Conservation (phyloP, 2,113 vertebrate genomes). For the Dicaeum eximium region DNA sequence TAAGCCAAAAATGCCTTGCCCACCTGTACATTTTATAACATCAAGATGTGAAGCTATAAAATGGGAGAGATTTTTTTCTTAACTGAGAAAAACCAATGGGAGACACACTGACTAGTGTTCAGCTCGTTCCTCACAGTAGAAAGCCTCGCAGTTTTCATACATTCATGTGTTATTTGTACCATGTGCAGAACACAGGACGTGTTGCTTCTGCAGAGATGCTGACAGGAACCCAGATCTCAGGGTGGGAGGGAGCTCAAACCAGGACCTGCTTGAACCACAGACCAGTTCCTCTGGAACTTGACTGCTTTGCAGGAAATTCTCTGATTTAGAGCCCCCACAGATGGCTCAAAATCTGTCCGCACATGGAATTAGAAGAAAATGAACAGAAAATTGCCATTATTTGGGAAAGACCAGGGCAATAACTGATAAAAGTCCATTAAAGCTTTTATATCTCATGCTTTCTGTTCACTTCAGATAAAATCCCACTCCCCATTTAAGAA, state of each 20-base stretch:
- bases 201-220: neutral
- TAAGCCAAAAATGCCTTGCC: neutral
- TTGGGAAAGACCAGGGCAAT: neutral
- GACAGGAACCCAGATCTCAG: neutral
- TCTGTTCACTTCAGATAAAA: neutral
- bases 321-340: neutral
- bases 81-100: neutral
- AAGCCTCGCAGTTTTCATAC: neutral
- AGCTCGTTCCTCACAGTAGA: neutral
- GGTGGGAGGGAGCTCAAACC: neutral
- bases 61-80: neutral
- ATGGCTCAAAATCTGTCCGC: conserved; percentile 15
- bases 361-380: conserved; percentile 3
- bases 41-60: neutral
- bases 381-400: conserved; percentile 7
- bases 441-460: neutral
- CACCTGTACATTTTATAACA: neutral
- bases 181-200: neutral
- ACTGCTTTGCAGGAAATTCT: neutral
- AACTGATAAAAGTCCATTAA: neutral
- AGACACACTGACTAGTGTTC: neutral
- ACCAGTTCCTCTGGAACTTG: neutral
- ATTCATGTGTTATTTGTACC: neutral
- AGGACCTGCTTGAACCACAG: neutral
- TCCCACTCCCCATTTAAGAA: neutral